Evolutionary conservation across 2,797 vertebrate species (phyloP).

Genomic region (Myotis myotis): DNA sequence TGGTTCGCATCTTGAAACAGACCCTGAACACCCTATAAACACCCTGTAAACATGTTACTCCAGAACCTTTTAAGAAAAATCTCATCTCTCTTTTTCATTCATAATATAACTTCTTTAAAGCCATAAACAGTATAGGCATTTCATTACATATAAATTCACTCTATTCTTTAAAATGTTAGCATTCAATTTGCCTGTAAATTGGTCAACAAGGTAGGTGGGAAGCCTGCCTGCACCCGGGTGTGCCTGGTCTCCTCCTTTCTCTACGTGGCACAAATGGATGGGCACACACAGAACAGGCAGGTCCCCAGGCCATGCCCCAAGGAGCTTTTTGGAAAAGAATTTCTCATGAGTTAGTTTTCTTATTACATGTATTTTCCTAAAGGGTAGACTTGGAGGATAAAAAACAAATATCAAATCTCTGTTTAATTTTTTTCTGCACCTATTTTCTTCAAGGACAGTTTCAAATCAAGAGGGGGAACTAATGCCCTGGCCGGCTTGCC

Average conservation of each 20-base stretch:
- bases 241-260: not conserved
- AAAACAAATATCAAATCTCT: not conserved
- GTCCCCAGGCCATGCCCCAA: not conserved
- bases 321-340: not conserved
- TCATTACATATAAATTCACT: slow-evolving; percentile 41
- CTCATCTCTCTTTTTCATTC: slow-evolving; percentile 1
- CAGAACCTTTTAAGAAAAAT: slow-evolving; percentile 27
- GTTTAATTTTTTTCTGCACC: not conserved
- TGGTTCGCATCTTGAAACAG: slow-evolving; percentile 4
- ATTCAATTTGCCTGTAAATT: not conserved
- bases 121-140: not conserved
- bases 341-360: slow-evolving; percentile 36
- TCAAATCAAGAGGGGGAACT: not conserved
- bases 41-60: not conserved
- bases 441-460: slow-evolving; percentile 28
- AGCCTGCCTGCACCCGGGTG: too few species aligned
- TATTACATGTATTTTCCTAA: not conserved
- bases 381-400: not conserved
- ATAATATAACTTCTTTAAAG: slow-evolving; percentile 12
- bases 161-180: slow-evolving; percentile 29
- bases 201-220: not conserved
- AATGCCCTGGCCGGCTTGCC: not conserved
- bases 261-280: not conserved
- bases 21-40: not conserved
- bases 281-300: not conserved